Evolutionary conservation across 2,113 vertebrate genomes (phyloP).

Genomic region (Zosterops borbonicus): DNA sequence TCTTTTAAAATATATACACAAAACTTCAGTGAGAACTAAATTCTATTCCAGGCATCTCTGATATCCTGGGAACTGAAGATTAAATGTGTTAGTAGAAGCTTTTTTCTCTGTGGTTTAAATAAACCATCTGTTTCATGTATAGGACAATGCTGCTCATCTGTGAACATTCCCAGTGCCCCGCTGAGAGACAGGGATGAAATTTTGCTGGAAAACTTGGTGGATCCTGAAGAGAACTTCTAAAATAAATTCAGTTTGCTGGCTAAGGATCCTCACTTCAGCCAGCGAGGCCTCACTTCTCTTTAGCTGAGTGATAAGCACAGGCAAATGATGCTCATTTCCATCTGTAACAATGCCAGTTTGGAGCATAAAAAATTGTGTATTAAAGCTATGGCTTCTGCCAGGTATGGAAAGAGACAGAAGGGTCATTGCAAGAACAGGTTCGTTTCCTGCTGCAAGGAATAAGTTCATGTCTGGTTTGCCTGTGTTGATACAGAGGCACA

Average conservation of each 20-base stretch:
- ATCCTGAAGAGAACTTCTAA: background rate
- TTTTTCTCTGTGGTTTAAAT: background rate
- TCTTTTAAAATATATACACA: background rate
- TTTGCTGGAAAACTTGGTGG: background rate
- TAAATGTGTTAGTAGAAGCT: background rate
- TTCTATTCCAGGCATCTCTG: background rate
- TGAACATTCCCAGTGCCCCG: background rate
- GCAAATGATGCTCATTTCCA: background rate
- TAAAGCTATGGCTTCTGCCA: background rate
- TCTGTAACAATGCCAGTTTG: background rate
- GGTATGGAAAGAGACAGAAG: background rate
- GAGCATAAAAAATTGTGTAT: rapidly evolving
- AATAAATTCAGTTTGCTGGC: background rate
- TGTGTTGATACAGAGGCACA: background rate
- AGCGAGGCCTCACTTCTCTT: background rate
- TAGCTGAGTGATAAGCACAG: background rate
- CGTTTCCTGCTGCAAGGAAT: background rate
- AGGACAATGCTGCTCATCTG: background rate
- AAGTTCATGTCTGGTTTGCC: background rate
- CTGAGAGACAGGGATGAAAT: background rate
- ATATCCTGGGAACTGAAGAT: background rate
- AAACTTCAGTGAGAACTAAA: background rate
- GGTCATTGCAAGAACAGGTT: background rate
- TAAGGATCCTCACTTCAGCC: background rate
- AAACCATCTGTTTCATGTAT: rapidly evolving